Evolutionary conservation across 2,113 vertebrate genomes (phyloP), one percentile per base, ranked within the genome.

Genomic region (Tenebrosternarchus preto): DNA sequence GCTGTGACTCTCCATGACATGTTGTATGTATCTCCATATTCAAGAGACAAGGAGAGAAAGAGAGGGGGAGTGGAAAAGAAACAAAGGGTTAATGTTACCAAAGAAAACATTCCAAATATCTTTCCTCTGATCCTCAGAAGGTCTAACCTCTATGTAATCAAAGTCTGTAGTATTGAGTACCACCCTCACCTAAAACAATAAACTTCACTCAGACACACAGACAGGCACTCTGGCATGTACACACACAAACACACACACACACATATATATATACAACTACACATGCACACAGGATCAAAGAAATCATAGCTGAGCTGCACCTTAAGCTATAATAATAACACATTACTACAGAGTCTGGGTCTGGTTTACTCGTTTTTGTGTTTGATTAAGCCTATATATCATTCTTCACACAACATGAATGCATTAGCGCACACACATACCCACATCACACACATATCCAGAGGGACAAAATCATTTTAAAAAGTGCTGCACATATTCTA

Each of bases 311-410:
- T 85, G 85, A 87, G 86, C 90, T 87, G 91, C 91, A 93, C 92
- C 91, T 92, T 92, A 77, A 76, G 87, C 87, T 92, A 88, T 77
- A 92, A 92, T 87, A 93, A 94, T 91, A 94, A 93, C 87, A 75
- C 68, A 77, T 75, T 86, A 88, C 83, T 33, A 33, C 56, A 73
- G 67, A 73, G 33, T 61, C 69, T 78, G 43, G 91, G 89, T 90
- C 91, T 88, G 84, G 79, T 87, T 90, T 91, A 88, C 91, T 88
- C 91, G 92, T 93, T 93, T 93, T 91, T 85, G 83, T 86, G 83
- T 91, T 87, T 93, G 92, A 93, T 94, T 92, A 90, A 90, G 90
- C 92, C 92, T 88, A 94, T 94, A 92, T 86, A 93, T 94, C 93
- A 94, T 91, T 60, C 90, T 3, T 8, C 71, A 78, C 31, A 77